A percentile compares a stretch with the other conserved stretches of the same genome.
Evolutionary conservation across 2,113 vertebrate species (phyloP).

Genomic region (Neofelis nebulosa): DNA sequence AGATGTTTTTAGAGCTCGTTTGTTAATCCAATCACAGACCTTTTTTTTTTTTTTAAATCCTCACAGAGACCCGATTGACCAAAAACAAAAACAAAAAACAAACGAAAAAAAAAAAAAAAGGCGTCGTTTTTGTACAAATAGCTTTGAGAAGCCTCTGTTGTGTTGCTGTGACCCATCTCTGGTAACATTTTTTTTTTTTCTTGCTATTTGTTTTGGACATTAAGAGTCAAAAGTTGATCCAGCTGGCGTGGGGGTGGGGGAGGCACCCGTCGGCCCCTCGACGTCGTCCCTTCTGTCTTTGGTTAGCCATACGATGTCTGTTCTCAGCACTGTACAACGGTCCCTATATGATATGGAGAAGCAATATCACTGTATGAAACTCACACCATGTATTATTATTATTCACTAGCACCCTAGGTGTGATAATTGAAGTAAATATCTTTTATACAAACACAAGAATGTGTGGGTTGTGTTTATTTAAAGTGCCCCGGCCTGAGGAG

Average conservation of each 20-base stretch:
- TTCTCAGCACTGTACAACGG: slow-evolving; percentile 99
- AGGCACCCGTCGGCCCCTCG: slow-evolving; percentile 82
- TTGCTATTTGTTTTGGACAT: slow-evolving; percentile 86
- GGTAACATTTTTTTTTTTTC: slow-evolving; percentile 90
- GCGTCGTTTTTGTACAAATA: slow-evolving; percentile 86
- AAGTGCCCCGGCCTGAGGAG: slow-evolving; percentile 74
- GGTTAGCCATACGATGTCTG: slow-evolving; percentile 92
- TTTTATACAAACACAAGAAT: slow-evolving; percentile 98
- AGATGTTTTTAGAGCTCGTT: slow-evolving; percentile 88
- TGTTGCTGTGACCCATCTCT: slow-evolving; percentile 90
- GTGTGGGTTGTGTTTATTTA: slow-evolving; percentile 89
- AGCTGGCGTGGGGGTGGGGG: slow-evolving; percentile 85
- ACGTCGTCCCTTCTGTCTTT: slow-evolving; percentile 87
- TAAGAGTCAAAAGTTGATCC: slow-evolving; percentile 85
- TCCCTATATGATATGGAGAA: slow-evolving; percentile 99
- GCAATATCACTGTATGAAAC: slow-evolving; percentile 99
- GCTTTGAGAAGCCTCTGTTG: slow-evolving; percentile 88
- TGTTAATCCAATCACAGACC: slow-evolving; percentile 88
- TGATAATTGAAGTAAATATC: slow-evolving; percentile 99
- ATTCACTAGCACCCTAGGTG: slow-evolving; percentile 99
- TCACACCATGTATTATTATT: slow-evolving; percentile 99
- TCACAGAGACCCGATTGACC: slow-evolving; percentile 87
- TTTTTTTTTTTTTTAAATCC: slow-evolving; percentile 70
- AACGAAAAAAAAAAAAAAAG: slow-evolving; percentile 82
- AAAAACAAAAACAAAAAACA: slow-evolving; percentile 80